Evolutionary conservation across 2,888 invertebrate genomes (phyloP), one percentile per base, ranked within the genome.

Genomic region (Ophioninae sp.): DNA sequence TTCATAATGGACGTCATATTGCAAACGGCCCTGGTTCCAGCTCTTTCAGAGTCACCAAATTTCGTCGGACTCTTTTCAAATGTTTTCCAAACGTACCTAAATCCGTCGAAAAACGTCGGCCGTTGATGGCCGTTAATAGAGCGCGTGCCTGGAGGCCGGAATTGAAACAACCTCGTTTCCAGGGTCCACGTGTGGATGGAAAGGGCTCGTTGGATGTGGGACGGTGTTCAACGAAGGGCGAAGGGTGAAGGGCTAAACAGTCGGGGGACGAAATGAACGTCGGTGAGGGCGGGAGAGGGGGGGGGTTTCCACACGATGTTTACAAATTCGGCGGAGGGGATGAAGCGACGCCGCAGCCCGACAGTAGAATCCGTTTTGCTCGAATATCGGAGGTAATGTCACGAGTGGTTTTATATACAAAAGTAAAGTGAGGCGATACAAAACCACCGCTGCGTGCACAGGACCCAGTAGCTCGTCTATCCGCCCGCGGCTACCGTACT

Each of bases 131-230:
- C 87, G 23, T 37, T 71, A 30, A 58, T 20, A 85, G 83, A 72
- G 58, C 41, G 85, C 85, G 85, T 88, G 90, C 92, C 92, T 89
- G 87, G 90, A 89, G 93, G 93, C 90, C 89, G 88, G 92, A 92
- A 93, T 92, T 92, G 93, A 92, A 93, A 93, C 92, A 91, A 91
- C 91, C 92, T 93, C 93, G 92, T 93, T 93, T 92, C 91, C 87
- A 56, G 81, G 69, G 65, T 51, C 61, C 61, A 63, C 44, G 30
- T 17, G 13, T 13, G 51, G 44, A 13, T 44, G 44, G 17, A 51
- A 51, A 51, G 10, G 51, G 17, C 51, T 51, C 17, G 3, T 10
- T 13, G 51, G 51, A 13, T 51, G 51, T 51, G 17, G 17, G 3
- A 51, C 51, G 17, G 6, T 13, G 17, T 17, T 51, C 51, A 17